Percentiles rank a stretch among this genome's conserved stretches.
Conservation (phyloP, 1,140 invertebrate genomes). For the Reticulitermes speratus region DNA sequence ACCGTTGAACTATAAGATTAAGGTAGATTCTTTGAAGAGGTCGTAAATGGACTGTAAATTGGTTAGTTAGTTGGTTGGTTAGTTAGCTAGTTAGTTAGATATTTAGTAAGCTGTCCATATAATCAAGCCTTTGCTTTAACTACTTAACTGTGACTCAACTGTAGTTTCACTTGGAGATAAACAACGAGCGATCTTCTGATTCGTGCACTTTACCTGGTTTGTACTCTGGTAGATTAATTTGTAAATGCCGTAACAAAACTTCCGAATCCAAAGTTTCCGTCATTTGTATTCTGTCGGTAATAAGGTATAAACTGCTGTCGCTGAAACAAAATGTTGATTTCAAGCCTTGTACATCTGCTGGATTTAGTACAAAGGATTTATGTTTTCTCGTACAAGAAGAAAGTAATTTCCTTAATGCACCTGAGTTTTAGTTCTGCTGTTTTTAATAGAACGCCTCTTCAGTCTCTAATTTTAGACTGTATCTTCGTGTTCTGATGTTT, state of each 20-base stretch:
- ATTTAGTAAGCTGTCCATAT: too few relatives aligned
- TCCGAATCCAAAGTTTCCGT: background rate
- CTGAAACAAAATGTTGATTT: background rate
- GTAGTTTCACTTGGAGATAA: too few relatives aligned
- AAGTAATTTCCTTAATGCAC: background rate
- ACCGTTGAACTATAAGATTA: too few relatives aligned
- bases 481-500: background rate
- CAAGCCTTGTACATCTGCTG: background rate
- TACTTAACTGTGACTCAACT: too few relatives aligned
- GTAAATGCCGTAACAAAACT: background rate
- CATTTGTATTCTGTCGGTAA: background rate
- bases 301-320: background rate
- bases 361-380: background rate
- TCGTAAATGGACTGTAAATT: too few relatives aligned
- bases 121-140: too few relatives aligned
- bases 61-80: too few relatives aligned
- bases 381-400: background rate
- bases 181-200: too few relatives aligned
- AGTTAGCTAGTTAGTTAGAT: too few relatives aligned
- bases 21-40: too few relatives aligned
- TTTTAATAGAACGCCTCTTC: background rate
- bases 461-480: background rate
- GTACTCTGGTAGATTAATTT: background rate
- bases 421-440: background rate
- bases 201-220: too few relatives aligned